Evolutionary conservation across 2,888 invertebrate species (phyloP).

Genomic region (Cosmopolites sordidus): DNA sequence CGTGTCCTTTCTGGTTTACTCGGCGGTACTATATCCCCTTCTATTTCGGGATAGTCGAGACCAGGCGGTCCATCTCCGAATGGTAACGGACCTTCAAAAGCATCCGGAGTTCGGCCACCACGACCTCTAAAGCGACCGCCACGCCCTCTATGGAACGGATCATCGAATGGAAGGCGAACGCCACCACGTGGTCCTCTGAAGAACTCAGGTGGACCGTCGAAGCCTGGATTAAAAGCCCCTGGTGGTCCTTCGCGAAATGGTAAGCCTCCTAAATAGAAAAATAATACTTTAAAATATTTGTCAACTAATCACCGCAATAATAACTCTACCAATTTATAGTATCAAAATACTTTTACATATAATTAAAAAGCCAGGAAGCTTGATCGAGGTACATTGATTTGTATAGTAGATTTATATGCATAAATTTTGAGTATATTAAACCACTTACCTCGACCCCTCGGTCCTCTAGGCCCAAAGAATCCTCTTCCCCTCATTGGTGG

Average conservation of each 20-base stretch:
- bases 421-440: neutral
- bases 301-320: too few relatives aligned
- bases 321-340: too few relatives aligned
- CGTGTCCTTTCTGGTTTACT: conserved; percentile 6
- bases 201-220: conserved; percentile 32
- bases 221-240: conserved; percentile 29
- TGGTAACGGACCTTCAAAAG: conserved; percentile 26
- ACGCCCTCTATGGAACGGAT: conserved; percentile 28
- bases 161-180: conserved; percentile 33
- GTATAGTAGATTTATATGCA: neutral
- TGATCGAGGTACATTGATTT: too few relatives aligned
- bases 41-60: conserved; percentile 8
- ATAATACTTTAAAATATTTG: neutral
- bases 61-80: conserved; percentile 25
- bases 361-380: too few relatives aligned
- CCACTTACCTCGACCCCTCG: conserved; percentile 16
- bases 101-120: conserved; percentile 27
- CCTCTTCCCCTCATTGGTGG: conserved; percentile 10
- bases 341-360: too few relatives aligned
- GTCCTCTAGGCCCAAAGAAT: conserved; percentile 19
- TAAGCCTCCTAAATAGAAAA: conserved; percentile 8
- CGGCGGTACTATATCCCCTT: conserved; percentile 17
- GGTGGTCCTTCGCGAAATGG: conserved; percentile 31
- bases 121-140: conserved; percentile 25
- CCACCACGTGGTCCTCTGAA: conserved; percentile 38